These are phyloP conservation scores for Oxytorus armatus DNA, from an alignment of 2,888 invertebrate genomes.

Conservation along the genomic window DNA sequence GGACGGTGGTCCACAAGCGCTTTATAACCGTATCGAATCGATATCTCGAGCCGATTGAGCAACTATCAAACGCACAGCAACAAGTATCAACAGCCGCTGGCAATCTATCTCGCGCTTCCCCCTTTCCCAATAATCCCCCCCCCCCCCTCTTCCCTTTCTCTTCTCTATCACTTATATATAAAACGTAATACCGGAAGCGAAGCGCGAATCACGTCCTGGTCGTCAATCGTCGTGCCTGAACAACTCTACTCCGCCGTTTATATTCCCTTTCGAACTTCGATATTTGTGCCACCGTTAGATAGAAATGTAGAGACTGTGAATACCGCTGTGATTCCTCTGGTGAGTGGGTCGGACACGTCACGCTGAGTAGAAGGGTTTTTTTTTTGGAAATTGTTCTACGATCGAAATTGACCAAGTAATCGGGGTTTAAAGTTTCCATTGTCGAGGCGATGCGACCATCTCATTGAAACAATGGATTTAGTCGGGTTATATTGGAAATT, in stretches of 20 bases:
- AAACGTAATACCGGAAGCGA: slow-evolving; percentile 76
- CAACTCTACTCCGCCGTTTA: slow-evolving; percentile 37
- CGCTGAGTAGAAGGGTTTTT: too few species aligned
- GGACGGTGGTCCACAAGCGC: slow-evolving; percentile 36
- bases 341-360: too few species aligned
- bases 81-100: slow-evolving; percentile 12
- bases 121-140: too few species aligned
- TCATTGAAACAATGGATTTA: too few species aligned
- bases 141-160: slow-evolving; percentile 9
- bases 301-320: too few species aligned
- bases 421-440: too few species aligned
- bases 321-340: too few species aligned
- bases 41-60: slow-evolving; percentile 70
- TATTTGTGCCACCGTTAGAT: too few species aligned
- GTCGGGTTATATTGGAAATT: too few species aligned
- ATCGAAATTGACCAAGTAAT: too few species aligned
- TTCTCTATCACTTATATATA: slow-evolving; percentile 18
- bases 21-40: slow-evolving; percentile 63
- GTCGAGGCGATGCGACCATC: too few species aligned
- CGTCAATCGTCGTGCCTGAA: slow-evolving; percentile 71
- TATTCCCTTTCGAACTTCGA: slow-evolving; percentile 41
- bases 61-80: slow-evolving; percentile 16
- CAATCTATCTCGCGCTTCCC: slow-evolving; percentile 39
- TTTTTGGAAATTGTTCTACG: too few species aligned
- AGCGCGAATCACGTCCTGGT: slow-evolving; percentile 71